A percentile compares a stretch with the other conserved stretches of the same genome.
These are phyloP conservation scores for Circaetus cinerascens DNA, from an alignment of 2,113 vertebrate species.

Conservation along the genomic window DNA sequence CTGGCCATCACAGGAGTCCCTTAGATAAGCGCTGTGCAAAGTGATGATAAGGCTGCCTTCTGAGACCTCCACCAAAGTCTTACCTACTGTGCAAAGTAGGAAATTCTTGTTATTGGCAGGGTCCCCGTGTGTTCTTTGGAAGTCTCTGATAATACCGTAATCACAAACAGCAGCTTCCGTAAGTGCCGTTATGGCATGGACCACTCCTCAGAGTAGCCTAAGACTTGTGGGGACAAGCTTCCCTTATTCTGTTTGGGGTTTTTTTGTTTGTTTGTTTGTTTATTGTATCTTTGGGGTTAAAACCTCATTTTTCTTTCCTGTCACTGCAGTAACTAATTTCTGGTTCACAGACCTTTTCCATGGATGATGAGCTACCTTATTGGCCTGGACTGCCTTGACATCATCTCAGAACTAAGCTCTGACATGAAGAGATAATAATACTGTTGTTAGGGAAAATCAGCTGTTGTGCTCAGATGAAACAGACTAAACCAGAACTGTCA, in stretches of 20 bases:
- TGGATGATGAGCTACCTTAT: not conserved
- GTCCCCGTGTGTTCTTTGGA: not conserved
- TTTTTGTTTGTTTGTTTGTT: not conserved
- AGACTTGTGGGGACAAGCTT: not conserved
- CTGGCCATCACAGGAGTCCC: not conserved
- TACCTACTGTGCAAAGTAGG: not conserved
- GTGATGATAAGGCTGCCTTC: not conserved
- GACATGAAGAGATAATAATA: not conserved
- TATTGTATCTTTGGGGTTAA: not conserved
- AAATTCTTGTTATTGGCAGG: not conserved
- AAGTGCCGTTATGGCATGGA: not conserved
- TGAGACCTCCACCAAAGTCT: not conserved
- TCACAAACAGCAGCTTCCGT: not conserved
- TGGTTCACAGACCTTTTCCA: not conserved
- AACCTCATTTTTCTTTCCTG: not conserved
- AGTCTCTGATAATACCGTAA: not conserved
- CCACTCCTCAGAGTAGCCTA: not conserved
- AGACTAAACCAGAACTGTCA: not conserved
- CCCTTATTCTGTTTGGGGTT: not conserved
- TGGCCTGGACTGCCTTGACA: not conserved
- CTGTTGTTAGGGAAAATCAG: not conserved
- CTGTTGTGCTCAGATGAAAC: not conserved
- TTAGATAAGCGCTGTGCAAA: not conserved
- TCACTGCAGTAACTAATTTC: not conserved
- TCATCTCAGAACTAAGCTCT: not conserved